Evolutionary conservation across 2,888 invertebrate species (phyloP), one percentile per base, ranked within the genome.

Genomic region (Lepidocyrtoides sp.): DNA sequence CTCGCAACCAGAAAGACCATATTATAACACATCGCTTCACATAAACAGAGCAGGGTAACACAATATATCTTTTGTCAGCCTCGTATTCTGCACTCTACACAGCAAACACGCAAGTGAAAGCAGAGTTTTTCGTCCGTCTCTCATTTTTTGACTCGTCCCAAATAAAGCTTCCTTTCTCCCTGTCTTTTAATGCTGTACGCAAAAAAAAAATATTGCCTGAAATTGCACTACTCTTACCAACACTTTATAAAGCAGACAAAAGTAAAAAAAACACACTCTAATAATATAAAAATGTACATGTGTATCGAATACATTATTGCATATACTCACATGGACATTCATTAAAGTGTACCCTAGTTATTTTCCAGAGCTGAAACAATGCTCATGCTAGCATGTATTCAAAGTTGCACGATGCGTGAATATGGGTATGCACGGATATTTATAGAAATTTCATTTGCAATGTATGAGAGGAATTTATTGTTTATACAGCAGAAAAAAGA

Each of bases 341-440:
- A 81, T 41, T 72, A 82, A 60, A 72, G 44, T 29, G 26, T 51
- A 75, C 4, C 29, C 69, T 36, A 69, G 26, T 63, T 23, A 3
- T 17, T 36, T 17, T 72, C 44, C 4, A n/a, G 75, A 44, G 51
- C 44, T 72, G 8, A 41, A 72, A 72, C 72, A 72, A 72, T 72
- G 72, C 23, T 20, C 3, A 72, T 17, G 20, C 69, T 17, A 14
- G 20, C 36, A 41, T 72, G 63, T 63, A 36, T 14, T 8, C 8
- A 69, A 5, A 69, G 26, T 3, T 32, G 32, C 2, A 32, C 12
- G 17, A 26, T 41, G 41, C 41, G 26, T 20, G 17, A n/a, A 17
- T 36, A n/a, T 66, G 26, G 17, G 44, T 72, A 44, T 51, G 51
- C 14, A 66, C 32, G 23, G 48, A 72, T 72, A 85, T 85, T 83